Base-by-base conservation (phyloP, 2,888 invertebrate genomes). In the Hesperia comma region DNA sequence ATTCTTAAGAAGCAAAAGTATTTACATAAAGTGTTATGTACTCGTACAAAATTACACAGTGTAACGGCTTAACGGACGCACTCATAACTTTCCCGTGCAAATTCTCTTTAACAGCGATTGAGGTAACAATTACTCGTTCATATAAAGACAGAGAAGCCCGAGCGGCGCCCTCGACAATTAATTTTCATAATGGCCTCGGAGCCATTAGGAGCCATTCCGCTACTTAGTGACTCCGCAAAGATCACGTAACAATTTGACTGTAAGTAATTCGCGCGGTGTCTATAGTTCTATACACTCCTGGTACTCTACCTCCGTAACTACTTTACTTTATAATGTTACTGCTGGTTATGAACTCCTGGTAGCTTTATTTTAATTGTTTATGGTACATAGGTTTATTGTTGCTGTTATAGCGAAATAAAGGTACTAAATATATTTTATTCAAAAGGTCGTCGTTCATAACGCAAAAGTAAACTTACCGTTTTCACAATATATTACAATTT, bases 71-170 rank as follows among this genome's bases (percentile, higher is more conserved):
- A 46, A 46, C 17, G 15, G 17, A 15, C 0, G 43, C 43, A 17
- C 15, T 17, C 43, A 17, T 17, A 46, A 46, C 43, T 46, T 8
- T 46, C 43, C 6, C 43, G 43, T 17, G 7, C 8, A 46, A 49
- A 49, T 49, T 49, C 2, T 49, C 7, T 15, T 32, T 26, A 43
- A 58, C 32, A 32, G 58, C 43, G 43, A 21, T 58, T 32, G 26
- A 58, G 46, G 58, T 32, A 58, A 58, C 58, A 58, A 58, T 58
- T 46, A 58, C 17, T 58, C 32, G 15, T 58, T 15, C 57, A 57
- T 32, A 56, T 41, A 57, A 58, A 58, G 32, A 46, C 46, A 19
- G 19, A 3, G 19, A 8, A 10, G 5, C 17, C 43, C 15, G 6
- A 19, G 49, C 19, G 5, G 49, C 19, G 0, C 12, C 15, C 58